Base-by-base conservation (phyloP, 2,113 vertebrate species). In the Bujurquina vittata region DNA sequence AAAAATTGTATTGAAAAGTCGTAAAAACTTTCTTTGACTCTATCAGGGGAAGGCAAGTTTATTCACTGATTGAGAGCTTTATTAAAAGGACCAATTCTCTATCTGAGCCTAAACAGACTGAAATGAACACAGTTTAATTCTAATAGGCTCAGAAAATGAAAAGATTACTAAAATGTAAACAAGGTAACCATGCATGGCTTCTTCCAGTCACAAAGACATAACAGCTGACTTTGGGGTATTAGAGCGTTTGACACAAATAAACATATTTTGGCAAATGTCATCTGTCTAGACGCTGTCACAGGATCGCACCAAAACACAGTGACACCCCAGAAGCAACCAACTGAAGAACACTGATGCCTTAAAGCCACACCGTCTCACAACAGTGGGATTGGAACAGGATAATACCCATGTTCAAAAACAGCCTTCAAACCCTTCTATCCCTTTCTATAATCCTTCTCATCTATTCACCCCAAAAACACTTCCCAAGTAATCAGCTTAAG, bases 361-460 rank as follows among this genome's bases (percentile, higher is more conserved):
- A 37, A 83, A 80, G 73, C 88, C 81, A 57, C 43, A 7, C 20
- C 3, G 83, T 81, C 81, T 63, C 67, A 89, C 57, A 92, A 92
- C 84, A 90, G 90, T 86, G 58, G 69, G 79, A 90, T 86, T 76
- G 80, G 75, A 87, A 52, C 20, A 61, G 61, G 54, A 57, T 85
- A 91, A 86, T 83, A 59, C 72, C 49, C 81, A n/a, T 29, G 86
- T 86, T 90, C 54, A 62, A 91, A 92, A 92, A 90, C 85, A 91
- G 56, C 73, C 75, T 76, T 77, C 55, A 72, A 80, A 56, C 57
- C 81, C 62, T 63, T 49, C 4, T 33, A 75, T 77, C 85, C 81
- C 31, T 74, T 60, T 84, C 20, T 82, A 2, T 86, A 91, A 92
- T 87, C 90, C 83, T 74, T 74, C 75, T 80, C 63, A 73, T 84